Percentiles rank a stretch among this genome's conserved stretches.
These are phyloP conservation scores for Mobula birostris DNA, from an alignment of 2,113 vertebrate genomes.

Conservation along the genomic window DNA sequence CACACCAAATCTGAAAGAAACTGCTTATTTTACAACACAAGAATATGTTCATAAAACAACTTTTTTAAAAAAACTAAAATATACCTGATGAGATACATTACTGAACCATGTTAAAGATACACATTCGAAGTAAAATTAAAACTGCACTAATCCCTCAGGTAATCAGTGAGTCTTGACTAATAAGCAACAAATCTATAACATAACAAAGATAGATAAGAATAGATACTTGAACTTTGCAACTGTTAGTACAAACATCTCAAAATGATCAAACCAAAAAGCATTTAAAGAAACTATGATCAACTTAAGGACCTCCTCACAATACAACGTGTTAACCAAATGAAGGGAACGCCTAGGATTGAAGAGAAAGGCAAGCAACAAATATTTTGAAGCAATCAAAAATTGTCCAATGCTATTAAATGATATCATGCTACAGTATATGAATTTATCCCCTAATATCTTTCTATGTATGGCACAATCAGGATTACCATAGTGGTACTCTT, in stretches of 20 bases:
- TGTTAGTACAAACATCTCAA: not conserved
- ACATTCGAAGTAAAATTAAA: not conserved
- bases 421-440: not conserved
- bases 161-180: not conserved
- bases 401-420: not conserved
- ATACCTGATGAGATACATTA: not conserved
- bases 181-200: not conserved
- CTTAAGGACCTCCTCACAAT: not conserved
- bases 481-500: no score
- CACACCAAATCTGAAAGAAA: not conserved
- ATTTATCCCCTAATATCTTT: not conserved
- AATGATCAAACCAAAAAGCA: not conserved
- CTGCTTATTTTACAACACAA: not conserved
- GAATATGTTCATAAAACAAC: not conserved
- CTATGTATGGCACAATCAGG: no score
- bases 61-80: not conserved
- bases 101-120: not conserved
- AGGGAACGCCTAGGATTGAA: no score
- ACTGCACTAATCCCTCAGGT: not conserved
- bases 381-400: not conserved
- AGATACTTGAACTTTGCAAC: no score
- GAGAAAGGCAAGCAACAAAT: not conserved
- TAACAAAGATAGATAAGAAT: not conserved
- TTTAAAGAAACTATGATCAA: not conserved
- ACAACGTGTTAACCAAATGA: not conserved